Base-by-base conservation (phyloP, 92 coral and sea anemone species). In the Muricea muricata region DNA sequence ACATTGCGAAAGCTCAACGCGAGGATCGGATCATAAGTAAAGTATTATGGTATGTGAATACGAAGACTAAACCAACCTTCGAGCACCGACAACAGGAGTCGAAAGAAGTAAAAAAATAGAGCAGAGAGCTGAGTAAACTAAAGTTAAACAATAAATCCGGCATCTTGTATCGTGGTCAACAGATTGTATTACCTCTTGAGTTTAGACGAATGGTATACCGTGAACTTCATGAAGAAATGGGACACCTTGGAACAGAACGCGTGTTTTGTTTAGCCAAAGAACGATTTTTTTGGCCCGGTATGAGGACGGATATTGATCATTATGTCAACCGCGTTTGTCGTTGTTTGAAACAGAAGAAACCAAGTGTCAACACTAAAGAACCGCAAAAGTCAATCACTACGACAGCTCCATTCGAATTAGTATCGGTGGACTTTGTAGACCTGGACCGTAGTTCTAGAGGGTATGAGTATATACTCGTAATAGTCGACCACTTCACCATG, bases 101-200 rank as follows among this genome's bases (percentile, higher is more conserved):
- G 31, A 74, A 80, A 5, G 52, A 61, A 54, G 93, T 87, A 15
- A 80, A 87, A 31, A 87, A 87, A 73, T 77, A 87, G 42, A 71
- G 84, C 66, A 78, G 56, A 52, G 85, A 81, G 26, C 82, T 84
- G 85, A 82, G 86, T 34, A 79, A 90, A 45, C 81, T 87, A 9
- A 9, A 37, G 42, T 4, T 4, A 37, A 37, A 37, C 73, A 84
- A 78, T 35, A 57, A 30, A 25, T 71, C 31, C 52, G 81, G 86
- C 75, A 41, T 80, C 33, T 46, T 87, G 5, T 81, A 87, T 61
- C 83, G 42, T 37, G 42, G 42, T 37, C 9, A 37, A 4, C 42
- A 37, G 9, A 37, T 37, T 4, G 42, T 37, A 4, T 37, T 37
- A 37, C 42, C 42, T 37, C 4, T 4, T 4, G 9, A 37, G 42